These are phyloP conservation scores for Sesia bembeciformis DNA, from an alignment of 2,888 invertebrate species.

Conservation along the genomic window DNA sequence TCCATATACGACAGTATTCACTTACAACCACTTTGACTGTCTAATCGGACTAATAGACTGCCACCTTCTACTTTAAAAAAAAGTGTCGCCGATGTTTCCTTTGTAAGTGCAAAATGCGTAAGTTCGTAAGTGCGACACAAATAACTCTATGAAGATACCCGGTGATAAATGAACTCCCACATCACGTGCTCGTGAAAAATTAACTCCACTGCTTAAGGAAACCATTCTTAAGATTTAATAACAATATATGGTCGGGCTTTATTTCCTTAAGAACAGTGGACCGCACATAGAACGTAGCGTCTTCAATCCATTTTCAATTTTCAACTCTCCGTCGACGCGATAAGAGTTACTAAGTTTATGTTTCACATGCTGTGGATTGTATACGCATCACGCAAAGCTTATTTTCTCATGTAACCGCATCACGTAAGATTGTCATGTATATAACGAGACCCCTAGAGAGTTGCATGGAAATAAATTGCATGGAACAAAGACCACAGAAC, in stretches of 20 bases:
- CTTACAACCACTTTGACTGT: no score
- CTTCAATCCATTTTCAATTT: no score
- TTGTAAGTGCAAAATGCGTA: no score
- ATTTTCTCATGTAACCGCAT: conserved; percentile 6
- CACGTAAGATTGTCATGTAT: conserved; percentile 21
- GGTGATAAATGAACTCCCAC: not conserved
- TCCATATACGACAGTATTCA: no score
- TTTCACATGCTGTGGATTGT: not conserved
- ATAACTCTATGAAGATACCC: not conserved
- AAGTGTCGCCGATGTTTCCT: no score
- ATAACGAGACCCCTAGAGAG: conserved; percentile 12
- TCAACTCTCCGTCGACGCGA: no score
- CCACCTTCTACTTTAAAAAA: no score
- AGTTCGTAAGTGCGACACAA: no score
- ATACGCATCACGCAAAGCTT: not conserved
- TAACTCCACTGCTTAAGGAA: not conserved
- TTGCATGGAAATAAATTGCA: conserved; percentile 31
- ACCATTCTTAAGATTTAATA: conserved; percentile 21
- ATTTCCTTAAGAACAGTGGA: not conserved
- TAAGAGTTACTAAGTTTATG: conserved; percentile 17
- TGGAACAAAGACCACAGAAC: conserved; percentile 24
- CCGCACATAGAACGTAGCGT: no score
- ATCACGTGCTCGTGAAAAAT: not conserved
- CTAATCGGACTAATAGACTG: no score
- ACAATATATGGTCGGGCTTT: conserved; percentile 21